Evolutionary conservation across 1,140 invertebrate species (phyloP).

Genomic region (Asobara japonica): DNA sequence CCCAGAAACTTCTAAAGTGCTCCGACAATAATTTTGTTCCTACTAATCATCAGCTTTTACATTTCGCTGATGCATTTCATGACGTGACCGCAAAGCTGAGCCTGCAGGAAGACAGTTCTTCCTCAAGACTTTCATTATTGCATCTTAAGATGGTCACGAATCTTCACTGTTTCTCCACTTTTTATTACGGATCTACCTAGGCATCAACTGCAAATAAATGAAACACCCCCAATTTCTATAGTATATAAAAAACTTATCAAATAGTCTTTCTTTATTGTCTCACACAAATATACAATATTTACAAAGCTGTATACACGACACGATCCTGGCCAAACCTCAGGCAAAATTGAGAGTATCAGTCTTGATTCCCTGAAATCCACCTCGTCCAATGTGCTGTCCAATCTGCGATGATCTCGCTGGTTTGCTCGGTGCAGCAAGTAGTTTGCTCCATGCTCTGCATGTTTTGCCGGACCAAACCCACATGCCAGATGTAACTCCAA

Average conservation of each 20-base stretch:
- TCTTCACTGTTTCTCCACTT: too few relatives aligned
- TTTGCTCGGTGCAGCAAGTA: conserved; percentile 65
- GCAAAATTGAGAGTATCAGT: neutral
- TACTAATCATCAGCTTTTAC: too few relatives aligned
- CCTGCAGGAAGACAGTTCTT: too few relatives aligned
- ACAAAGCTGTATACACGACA: neutral
- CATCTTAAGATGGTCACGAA: too few relatives aligned
- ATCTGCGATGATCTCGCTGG: conserved; percentile 38
- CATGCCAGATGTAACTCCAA: conserved; percentile 85
- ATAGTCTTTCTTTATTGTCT: neutral
- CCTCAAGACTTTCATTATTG: too few relatives aligned
- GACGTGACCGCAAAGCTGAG: too few relatives aligned
- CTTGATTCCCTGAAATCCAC: neutral
- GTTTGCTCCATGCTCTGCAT: conserved; percentile 77
- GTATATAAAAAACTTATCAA: neutral
- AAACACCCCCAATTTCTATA: neutral
- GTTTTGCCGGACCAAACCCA: conserved; percentile 95
- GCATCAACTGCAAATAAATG: too few relatives aligned
- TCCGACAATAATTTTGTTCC: too few relatives aligned
- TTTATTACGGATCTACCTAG: too few relatives aligned
- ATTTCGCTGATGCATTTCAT: too few relatives aligned
- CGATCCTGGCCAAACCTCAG: neutral
- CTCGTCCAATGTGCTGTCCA: conserved; percentile 24
- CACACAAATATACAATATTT: conserved; percentile 1
- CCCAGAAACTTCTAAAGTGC: too few relatives aligned